phyloP scores from a whole-genome alignment of 2,797 vertebrate species.

The Syngnathus acus region DNA sequence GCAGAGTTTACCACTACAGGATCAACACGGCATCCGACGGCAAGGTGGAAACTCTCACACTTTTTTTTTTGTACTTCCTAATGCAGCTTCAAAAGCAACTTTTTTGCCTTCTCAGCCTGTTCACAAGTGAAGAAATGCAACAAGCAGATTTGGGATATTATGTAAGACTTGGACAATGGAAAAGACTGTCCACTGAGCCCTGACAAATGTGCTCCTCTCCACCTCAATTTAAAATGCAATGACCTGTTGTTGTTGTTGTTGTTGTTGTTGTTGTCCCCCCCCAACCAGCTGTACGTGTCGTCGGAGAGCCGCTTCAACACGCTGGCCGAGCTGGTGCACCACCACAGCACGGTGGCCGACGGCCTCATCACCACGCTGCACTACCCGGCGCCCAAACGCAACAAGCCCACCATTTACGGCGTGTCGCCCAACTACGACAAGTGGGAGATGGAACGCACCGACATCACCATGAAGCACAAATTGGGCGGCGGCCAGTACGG shows the following conservation, averaged over 20 bases:
- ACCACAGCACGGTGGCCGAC: conserved; percentile 92
- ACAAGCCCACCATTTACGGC: conserved; percentile 95
- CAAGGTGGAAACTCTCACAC: conserved; percentile 71
- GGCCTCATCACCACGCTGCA: conserved; percentile 96
- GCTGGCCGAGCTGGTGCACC: conserved; percentile 92
- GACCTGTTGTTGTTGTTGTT: not conserved
- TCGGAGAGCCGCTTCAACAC: conserved; percentile 97
- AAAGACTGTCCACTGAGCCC: conserved; percentile 45
- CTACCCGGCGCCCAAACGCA: conserved; percentile 96
- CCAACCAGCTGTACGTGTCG: conserved; percentile 86
- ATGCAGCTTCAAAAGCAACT: too few species aligned
- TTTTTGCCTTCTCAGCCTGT: conserved; percentile 14
- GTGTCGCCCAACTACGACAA: conserved; percentile 97
- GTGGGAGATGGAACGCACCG: conserved; percentile 97
- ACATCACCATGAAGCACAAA: conserved; percentile 99
- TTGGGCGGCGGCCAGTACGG: conserved; percentile 97
- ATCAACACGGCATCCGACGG: conserved; percentile 95
- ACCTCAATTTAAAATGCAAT: conserved; percentile 7
- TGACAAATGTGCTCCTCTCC: conserved; percentile 39
- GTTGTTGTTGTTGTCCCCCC: too few species aligned
- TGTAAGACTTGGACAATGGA: conserved; percentile 49
- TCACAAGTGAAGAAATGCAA: conserved; percentile 34
- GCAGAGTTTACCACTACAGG: conserved; percentile 95
- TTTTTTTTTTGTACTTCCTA: too few species aligned
- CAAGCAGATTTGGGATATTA: conserved; percentile 38